Evolutionary conservation across 2,888 invertebrate genomes (phyloP).

Genomic region (Tiliacea citrago): DNA sequence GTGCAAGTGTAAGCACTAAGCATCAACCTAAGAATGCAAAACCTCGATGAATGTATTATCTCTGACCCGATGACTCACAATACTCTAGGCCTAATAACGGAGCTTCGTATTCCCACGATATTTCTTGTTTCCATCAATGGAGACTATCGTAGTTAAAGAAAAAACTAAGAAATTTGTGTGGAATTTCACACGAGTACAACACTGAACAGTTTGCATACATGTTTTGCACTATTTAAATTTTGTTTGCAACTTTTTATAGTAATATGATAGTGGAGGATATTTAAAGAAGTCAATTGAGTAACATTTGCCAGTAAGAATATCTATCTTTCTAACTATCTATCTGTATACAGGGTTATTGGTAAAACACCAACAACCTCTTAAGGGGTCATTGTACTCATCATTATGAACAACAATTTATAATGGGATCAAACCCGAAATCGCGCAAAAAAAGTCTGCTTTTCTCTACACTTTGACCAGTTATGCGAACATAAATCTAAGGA

Average conservation of each 20-base stretch:
- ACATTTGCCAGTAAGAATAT: neutral
- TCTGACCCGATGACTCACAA: slow-evolving; percentile 62
- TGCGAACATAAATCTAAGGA: too few relatives aligned
- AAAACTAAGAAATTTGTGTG: slow-evolving; percentile 42
- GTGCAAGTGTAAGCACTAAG: slow-evolving; percentile 13
- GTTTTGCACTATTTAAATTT: slow-evolving; percentile 21
- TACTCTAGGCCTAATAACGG: slow-evolving; percentile 60
- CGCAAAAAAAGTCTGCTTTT: too few relatives aligned
- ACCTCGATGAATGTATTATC: slow-evolving; percentile 37
- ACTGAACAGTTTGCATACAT: slow-evolving; percentile 37
- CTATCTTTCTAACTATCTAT: too few relatives aligned
- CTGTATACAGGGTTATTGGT: too few relatives aligned
- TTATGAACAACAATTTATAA: too few relatives aligned
- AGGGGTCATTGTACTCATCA: too few relatives aligned
- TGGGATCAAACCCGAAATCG: too few relatives aligned
- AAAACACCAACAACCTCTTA: too few relatives aligned
- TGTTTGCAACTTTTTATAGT: slow-evolving; percentile 3
- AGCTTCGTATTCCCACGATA: slow-evolving; percentile 52
- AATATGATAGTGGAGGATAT: neutral
- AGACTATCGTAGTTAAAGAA: slow-evolving; percentile 27
- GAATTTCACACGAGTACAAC: slow-evolving; percentile 57
- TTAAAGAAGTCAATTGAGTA: neutral
- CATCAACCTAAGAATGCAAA: slow-evolving; percentile 30
- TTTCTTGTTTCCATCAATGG: slow-evolving; percentile 41
- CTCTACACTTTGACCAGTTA: too few relatives aligned